A percentile compares a stretch with the other conserved stretches of the same genome.
Evolutionary conservation across 1,140 invertebrate species (phyloP).

Genomic region (Ceratoteleas bidentatus): DNA sequence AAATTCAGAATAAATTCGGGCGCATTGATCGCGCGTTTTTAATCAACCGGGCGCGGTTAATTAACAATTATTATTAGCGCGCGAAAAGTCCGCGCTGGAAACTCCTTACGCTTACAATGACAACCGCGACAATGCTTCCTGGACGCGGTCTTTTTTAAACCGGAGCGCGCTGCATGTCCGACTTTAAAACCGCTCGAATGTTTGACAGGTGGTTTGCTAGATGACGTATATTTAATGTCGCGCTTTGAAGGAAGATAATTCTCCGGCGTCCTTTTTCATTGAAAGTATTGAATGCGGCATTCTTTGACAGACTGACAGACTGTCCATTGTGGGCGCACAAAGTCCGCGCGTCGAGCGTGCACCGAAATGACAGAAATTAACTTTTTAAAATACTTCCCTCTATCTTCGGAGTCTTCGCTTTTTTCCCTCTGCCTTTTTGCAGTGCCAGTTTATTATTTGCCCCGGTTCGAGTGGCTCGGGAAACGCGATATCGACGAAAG

Average conservation of each 20-base stretch:
- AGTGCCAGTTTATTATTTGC: slow-evolving; percentile 22
- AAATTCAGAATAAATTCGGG: too few species aligned
- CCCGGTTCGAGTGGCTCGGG: too few species aligned
- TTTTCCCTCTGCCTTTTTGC: slow-evolving; percentile 1
- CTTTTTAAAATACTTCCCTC: slow-evolving; percentile 46
- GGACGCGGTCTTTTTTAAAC: slow-evolving; percentile 26
- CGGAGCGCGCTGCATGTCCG: slow-evolving; percentile 13
- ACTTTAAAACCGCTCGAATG: slow-evolving; percentile 43
- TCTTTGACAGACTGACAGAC: slow-evolving; percentile 56
- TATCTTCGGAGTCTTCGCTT: slow-evolving; percentile 19
- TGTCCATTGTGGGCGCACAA: slow-evolving; percentile 45
- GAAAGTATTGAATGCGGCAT: slow-evolving; percentile 39
- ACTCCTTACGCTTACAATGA: neutral
- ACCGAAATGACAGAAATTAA: slow-evolving; percentile 56
- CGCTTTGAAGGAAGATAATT: slow-evolving; percentile 54
- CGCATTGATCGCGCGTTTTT: neutral
- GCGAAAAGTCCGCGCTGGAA: neutral
- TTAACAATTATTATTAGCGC: neutral
- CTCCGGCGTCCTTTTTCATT: slow-evolving; percentile 41
- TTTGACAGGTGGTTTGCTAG: slow-evolving; percentile 53
- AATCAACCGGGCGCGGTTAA: neutral
- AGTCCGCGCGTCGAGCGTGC: slow-evolving; percentile 24
- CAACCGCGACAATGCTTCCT: slow-evolving; percentile 6
- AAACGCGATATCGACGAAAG: too few species aligned
- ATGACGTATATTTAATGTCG: slow-evolving; percentile 52